Base-by-base conservation (phyloP, 2,797 vertebrate genomes). In the Acropternis orthonyx region DNA sequence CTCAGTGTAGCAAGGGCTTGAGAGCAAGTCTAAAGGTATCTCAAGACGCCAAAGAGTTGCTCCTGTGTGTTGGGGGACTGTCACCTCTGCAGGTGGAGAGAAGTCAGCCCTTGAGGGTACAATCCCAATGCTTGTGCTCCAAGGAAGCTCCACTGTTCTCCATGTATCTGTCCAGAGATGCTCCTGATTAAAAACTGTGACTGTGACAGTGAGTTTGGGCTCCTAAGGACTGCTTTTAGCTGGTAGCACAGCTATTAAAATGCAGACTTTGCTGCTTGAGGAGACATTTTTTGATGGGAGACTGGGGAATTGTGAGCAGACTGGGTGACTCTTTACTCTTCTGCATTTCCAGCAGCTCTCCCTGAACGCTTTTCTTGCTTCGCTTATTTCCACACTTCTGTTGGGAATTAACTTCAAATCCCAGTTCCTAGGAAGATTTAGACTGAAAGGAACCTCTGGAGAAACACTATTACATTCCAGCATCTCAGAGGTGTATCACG, bases 91-190 rank as follows among this genome's bases (percentile, higher is more conserved):
- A 56, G 37, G 14, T 26, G 23, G 17, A 80, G 28, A 12, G 14
- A 87, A 78, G 44, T 75, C 61, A 55, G 43, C 36, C 34, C 79
- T 32, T 55, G 28, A 43, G 12, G 3, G 17, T 32, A 12, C 55
- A 68, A 6, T 15, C 66, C 24, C 61, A 63, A 10, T 0, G 1
- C 17, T 15, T 43, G 30, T 49, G 44, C 20, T 27, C 55, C 44
- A 58, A 79, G 63, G n/a, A 91, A 49, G 52, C 2, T 58, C 30
- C 36, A 8, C 4, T 22, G 17, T 30, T 51, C 28, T 62, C 65
- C 0, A 0, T 14, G 9, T 4, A 8, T 18, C 52, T 39, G 10
- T 18, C n/a, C 1, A 61, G 56, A 75, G 30, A 67, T 2, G 1
- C 2, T 84, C 44, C 23, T 66, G 21, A 55, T 43, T 26, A 75